Evolutionary conservation across 1,140 invertebrate species (phyloP).

Genomic region (Scaptomyza hsui): DNA sequence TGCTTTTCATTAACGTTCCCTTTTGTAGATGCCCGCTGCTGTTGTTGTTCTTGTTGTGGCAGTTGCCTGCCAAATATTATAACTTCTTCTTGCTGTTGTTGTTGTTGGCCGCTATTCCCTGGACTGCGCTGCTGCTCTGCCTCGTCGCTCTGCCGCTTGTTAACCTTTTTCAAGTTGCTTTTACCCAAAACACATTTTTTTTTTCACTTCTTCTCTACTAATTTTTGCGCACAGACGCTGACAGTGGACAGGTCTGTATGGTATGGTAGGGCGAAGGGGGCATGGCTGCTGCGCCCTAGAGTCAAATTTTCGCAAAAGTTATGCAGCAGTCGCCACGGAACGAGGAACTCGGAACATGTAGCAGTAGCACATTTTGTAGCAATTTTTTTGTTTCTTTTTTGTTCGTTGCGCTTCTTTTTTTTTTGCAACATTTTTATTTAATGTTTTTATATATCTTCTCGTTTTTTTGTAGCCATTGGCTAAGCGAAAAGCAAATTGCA

Average conservation of each 20-base stretch:
- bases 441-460: conserved; percentile 37
- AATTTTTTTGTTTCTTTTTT: conserved; percentile 32
- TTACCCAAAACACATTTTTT: conserved; percentile 32
- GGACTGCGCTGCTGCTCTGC: conserved; percentile 9
- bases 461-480: conserved; percentile 28
- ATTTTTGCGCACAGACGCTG: conserved; percentile 62
- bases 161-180: conserved; percentile 75
- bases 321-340: conserved; percentile 67
- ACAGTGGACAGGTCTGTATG: conserved; percentile 11
- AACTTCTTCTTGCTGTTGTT: conserved; percentile 59
- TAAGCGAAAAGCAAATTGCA: conserved; percentile 49
- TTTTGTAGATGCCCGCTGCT: conserved; percentile 35
- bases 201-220: conserved; percentile 56
- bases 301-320: conserved; percentile 77
- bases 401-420: conserved; percentile 3
- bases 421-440: conserved; percentile 30
- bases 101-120: conserved; percentile 54
- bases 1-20: conserved; percentile 79
- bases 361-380: conserved; percentile 54
- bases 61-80: conserved; percentile 65
- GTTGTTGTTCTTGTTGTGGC: conserved; percentile 22
- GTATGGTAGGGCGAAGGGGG: conserved; percentile 17
- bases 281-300: conserved; percentile 40
- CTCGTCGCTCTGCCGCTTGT: conserved; percentile 66
- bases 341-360: conserved; percentile 56